A percentile compares a stretch with the other conserved stretches of the same genome.
Evolutionary conservation across 2,888 invertebrate species (phyloP).

Genomic region (Lasioglossum malachurum): DNA sequence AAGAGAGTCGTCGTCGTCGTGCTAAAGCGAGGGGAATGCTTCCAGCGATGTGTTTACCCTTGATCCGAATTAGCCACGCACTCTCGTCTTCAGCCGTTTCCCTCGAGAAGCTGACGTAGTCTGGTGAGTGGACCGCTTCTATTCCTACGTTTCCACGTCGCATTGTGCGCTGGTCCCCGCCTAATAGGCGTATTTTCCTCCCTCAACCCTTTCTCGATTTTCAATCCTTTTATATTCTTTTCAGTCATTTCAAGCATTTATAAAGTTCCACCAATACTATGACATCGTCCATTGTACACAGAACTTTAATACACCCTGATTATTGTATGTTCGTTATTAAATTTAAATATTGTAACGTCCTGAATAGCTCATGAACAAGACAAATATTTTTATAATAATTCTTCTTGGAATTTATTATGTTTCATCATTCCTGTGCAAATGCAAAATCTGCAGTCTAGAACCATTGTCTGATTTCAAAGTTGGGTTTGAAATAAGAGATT

Average conservation of each 20-base stretch:
- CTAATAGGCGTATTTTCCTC: neutral
- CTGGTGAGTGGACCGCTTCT: neutral
- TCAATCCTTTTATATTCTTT: neutral
- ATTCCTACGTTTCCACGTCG: constrained; percentile 1
- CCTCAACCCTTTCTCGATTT: neutral
- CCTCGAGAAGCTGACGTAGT: neutral
- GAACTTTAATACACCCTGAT: neutral
- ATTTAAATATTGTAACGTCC: too few species aligned
- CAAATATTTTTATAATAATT: too few species aligned
- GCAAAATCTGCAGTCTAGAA: too few species aligned
- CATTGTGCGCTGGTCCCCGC: neutral
- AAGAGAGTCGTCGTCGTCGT: neutral
- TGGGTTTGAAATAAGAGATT: too few species aligned
- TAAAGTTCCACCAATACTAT: neutral
- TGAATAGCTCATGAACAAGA: too few species aligned
- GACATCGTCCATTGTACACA: neutral
- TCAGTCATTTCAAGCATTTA: neutral
- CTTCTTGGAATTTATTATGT: too few species aligned
- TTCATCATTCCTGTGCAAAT: too few species aligned
- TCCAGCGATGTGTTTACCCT: neutral
- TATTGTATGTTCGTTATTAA: too few species aligned
- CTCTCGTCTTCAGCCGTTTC: neutral
- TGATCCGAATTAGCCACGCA: constrained; percentile 11
- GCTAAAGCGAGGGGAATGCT: neutral
- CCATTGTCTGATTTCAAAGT: neutral